Base-by-base conservation (phyloP, 2,888 invertebrate species). In the Sceliomorpha sp. region DNA sequence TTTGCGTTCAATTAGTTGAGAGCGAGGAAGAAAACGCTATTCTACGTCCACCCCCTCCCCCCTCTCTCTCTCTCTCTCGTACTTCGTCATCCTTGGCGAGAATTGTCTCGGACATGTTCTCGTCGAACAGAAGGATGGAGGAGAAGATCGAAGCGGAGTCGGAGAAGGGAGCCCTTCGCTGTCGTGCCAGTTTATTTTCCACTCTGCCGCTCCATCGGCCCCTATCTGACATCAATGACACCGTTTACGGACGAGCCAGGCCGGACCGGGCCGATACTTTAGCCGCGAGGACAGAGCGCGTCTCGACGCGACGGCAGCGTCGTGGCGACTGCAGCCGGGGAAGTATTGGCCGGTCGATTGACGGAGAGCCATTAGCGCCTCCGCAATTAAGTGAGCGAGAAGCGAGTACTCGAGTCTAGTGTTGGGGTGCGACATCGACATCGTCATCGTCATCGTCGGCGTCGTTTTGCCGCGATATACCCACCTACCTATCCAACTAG, bases 311-410 rank as follows among this genome's bases (percentile, higher is more conserved):
- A 15, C 37, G 9, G 31, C 55, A 42, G 31, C 13, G 51, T 37
- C 45, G 27, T 44, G 26, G 39, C 67, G 48, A 69, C 56, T 62
- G 59, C 70, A 64, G 48, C 69, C 58, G 74, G 36, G 58, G 31
- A 73, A 48, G 53, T 60, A 73, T 77, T 73, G 74, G 15, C 73
- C 40, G 48, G 59, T 36, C 55, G 47, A 70, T 63, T 63, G 71
- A 74, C 62, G 51, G 72, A 70, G 73, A 72, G 68, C 81, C 80
- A 80, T 82, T 82, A 82, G 76, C 81, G 75, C 77, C 80, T 79
- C 73, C 74, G 75, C 82, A 82, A 81, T 83, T 80, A 80, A 83
- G 78, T 71, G 78, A n/a, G n/a, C n/a, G n/a, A n/a, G n/a, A n/a
- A n/a, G n/a, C n/a, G n/a, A 78, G 77, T 78, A 73, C 78, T 78